These are phyloP conservation scores for Siphamia tubifer DNA, from an alignment of 2,113 vertebrate species.

Conservation along the genomic window DNA sequence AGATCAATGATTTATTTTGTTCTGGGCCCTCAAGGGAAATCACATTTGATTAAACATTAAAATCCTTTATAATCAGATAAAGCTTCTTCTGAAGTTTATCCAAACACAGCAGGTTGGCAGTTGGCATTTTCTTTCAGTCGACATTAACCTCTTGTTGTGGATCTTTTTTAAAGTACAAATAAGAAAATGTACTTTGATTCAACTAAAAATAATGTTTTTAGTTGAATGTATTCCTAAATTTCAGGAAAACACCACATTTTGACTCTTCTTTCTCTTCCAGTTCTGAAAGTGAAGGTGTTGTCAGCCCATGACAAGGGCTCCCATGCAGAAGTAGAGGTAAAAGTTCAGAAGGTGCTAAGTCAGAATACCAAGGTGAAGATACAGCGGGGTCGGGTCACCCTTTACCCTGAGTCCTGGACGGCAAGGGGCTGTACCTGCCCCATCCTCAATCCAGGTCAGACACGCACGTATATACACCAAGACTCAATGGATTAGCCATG, in stretches of 20 bases:
- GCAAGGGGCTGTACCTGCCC: conserved; percentile 96
- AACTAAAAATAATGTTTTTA: too few relatives aligned
- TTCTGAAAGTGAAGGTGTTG: conserved; percentile 93
- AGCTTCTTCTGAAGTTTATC: too few relatives aligned
- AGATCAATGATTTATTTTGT: not conserved
- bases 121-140: too few relatives aligned
- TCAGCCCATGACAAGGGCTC: conserved; percentile 97
- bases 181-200: too few relatives aligned
- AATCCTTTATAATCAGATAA: too few relatives aligned
- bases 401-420: conserved; percentile 98
- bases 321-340: conserved; percentile 95
- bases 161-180: too few relatives aligned
- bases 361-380: conserved; percentile 89
- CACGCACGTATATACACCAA: not conserved
- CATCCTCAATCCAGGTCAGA: conserved; percentile 93
- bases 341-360: conserved; percentile 95
- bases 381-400: conserved; percentile 82
- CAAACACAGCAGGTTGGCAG: too few relatives aligned
- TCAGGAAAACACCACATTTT: too few relatives aligned
- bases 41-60: not conserved
- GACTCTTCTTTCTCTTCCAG: conserved; percentile 66
- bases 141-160: not conserved
- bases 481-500: not conserved
- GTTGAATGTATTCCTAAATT: too few relatives aligned
- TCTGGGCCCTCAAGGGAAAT: not conserved